Base-by-base conservation (phyloP, 2,888 invertebrate species). In the Andrena marginata region DNA sequence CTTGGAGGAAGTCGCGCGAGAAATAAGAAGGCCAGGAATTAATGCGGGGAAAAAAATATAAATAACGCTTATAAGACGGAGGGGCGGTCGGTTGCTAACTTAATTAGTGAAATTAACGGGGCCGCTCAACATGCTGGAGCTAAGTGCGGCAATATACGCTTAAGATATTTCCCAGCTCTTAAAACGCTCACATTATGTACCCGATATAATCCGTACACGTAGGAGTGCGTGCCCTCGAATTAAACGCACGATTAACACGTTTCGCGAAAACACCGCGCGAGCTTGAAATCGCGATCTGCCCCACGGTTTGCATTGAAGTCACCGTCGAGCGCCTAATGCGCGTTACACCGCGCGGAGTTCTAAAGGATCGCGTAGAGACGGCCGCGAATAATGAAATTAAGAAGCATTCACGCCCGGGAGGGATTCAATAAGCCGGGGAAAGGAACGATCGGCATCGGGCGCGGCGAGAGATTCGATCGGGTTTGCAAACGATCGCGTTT, bases 91-190 rank as follows among this genome's bases (percentile, higher is more conserved):
- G 86, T 86, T 87, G 92, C 93, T 94, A 93, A 93, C 91, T 94
- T 92, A 92, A 93, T 94, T 94, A 94, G 93, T 90, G 80, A 92
- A 93, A 93, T 94, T 93, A 94, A 93, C 93, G 90, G 90, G 82
- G 84, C 89, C 88, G 89, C 89, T 92, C 90, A 84, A 89, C 92
- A 91, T 90, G 89, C 83, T 85, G 82, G 77, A 89, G 92, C 90
- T 93, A 91, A 92, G 84, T 90, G 90, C 86, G 76, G 81, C 88
- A 82, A 87, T 88, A 88, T 86, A 75, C 77, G 80, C 87, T 85
- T 71, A 74, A 84, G 86, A 88, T 88, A 87, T 89, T 90, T 89
- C 67, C 82, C 81, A 70, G 88, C 87, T 89, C 85, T 89, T 89
- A 88, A 91, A 90, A 86, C 87, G 82, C 63, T 87, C 84, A 74